Percentiles rank a stretch among this genome's conserved stretches.
Evolutionary conservation across 2,797 vertebrate genomes (phyloP).

Genomic region (Bovichtus diacanthus): DNA sequence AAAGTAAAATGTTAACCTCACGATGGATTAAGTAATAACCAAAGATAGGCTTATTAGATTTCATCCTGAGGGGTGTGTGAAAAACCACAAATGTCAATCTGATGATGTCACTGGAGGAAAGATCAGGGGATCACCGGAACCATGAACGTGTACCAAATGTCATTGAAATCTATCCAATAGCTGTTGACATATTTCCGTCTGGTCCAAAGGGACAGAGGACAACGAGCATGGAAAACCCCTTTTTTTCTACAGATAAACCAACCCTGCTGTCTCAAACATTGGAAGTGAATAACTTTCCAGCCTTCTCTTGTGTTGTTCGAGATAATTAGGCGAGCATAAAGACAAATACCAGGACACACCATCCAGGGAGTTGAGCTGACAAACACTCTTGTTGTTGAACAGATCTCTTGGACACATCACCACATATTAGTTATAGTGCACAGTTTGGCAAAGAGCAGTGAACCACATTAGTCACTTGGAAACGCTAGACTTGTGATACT

Average conservation of each 20-base stretch:
- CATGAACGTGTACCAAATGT: too few relatives aligned
- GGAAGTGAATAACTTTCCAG: not conserved
- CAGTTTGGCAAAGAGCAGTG: constrained; percentile 21
- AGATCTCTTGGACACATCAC: constrained; percentile 13
- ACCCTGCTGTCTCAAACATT: not conserved
- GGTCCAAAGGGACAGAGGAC: not conserved
- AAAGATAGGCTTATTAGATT: not conserved
- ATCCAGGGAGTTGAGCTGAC: constrained; percentile 6
- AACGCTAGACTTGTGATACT: constrained; percentile 11
- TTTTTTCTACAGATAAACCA: not conserved
- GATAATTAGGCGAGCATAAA: constrained; percentile 23
- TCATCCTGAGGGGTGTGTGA: not conserved
- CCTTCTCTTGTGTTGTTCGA: constrained; percentile 26
- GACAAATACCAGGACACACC: constrained; percentile 44
- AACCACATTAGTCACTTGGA: not conserved
- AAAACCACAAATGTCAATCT: not conserved
- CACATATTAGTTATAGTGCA: not conserved
- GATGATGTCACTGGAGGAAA: not conserved
- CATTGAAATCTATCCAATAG: not conserved
- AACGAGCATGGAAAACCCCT: not conserved
- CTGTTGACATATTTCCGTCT: not conserved
- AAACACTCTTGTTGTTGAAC: constrained; percentile 29
- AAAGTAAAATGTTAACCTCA: not conserved
- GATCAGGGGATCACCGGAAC: not conserved
- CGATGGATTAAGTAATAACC: not conserved